A percentile compares a stretch with the other conserved stretches of the same genome.
These are phyloP conservation scores for Pteronura brasiliensis DNA, from an alignment of 2,113 vertebrate species.

Conservation along the genomic window DNA sequence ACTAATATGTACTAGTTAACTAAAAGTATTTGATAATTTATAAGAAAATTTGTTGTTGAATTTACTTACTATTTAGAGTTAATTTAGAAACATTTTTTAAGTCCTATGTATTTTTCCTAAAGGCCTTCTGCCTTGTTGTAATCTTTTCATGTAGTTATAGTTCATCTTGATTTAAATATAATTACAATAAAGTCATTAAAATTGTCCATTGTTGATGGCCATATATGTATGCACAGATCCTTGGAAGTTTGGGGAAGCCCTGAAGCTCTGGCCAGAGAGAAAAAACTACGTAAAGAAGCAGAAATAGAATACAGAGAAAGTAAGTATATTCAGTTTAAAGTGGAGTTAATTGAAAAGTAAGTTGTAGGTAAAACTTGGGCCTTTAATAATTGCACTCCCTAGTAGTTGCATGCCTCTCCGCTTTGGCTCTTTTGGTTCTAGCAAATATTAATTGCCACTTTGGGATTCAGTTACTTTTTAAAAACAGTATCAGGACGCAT, in stretches of 20 bases:
- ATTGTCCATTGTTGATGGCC: background rate
- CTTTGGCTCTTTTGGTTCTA: background rate
- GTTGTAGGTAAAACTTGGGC: background rate
- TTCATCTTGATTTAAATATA: conserved; percentile 38
- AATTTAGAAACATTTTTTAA: conserved; percentile 21
- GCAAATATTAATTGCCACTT: background rate
- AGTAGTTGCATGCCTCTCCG: background rate
- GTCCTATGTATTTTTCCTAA: conserved; percentile 1
- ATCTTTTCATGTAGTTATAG: background rate
- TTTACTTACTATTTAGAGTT: conserved; percentile 16
- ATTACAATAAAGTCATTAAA: conserved; percentile 28
- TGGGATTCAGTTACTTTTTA: background rate
- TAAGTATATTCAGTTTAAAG: conserved; percentile 80
- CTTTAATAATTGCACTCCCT: background rate
- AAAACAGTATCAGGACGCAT: background rate
- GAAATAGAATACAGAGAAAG: conserved; percentile 96
- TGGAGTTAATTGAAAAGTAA: conserved; percentile 6
- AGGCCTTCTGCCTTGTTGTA: background rate
- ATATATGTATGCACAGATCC: conserved; percentile 83
- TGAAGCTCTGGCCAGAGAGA: conserved; percentile 95
- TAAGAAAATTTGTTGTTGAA: conserved; percentile 1
- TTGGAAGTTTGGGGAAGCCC: conserved; percentile 97
- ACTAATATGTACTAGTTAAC: background rate
- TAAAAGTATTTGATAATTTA: background rate
- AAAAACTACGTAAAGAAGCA: conserved; percentile 91